phyloP scores from a whole-genome alignment of 2,797 vertebrate genomes.

The Aldrovandia affinis region DNA sequence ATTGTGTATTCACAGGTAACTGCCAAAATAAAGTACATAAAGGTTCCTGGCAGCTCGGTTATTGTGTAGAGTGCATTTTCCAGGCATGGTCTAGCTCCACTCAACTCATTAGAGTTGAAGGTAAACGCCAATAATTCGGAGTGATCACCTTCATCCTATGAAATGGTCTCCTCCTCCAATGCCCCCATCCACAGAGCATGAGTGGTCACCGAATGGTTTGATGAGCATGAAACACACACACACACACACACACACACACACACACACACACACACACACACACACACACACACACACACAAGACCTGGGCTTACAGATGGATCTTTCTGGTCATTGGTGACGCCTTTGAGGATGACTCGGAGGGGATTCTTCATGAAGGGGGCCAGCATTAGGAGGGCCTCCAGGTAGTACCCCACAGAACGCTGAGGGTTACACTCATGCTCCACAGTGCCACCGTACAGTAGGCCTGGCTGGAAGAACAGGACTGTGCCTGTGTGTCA shows the following conservation, averaged over 20 bases:
- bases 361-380: slow-evolving; percentile 93
- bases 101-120: too few relatives aligned
- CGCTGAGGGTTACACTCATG: slow-evolving; percentile 89
- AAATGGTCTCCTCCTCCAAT: too few relatives aligned
- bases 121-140: too few relatives aligned
- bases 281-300: background rate
- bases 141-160: too few relatives aligned
- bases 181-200: too few relatives aligned
- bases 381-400: slow-evolving; percentile 89
- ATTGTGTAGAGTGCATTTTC: too few relatives aligned
- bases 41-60: too few relatives aligned
- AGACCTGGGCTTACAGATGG: slow-evolving; percentile 84
- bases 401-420: slow-evolving; percentile 90
- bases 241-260: background rate
- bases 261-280: background rate
- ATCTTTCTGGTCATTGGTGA: slow-evolving; percentile 89
- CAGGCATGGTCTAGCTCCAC: too few relatives aligned
- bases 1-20: too few relatives aligned
- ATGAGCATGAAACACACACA: too few relatives aligned
- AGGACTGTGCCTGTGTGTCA: slow-evolving; percentile 81
- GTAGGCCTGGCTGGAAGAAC: slow-evolving; percentile 91
- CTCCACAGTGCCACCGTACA: slow-evolving; percentile 85
- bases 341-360: slow-evolving; percentile 84
- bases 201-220: too few relatives aligned
- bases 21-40: too few relatives aligned